Conservation (phyloP, 2,797 vertebrate species). For the Sebastiscus albofasciatus region DNA sequence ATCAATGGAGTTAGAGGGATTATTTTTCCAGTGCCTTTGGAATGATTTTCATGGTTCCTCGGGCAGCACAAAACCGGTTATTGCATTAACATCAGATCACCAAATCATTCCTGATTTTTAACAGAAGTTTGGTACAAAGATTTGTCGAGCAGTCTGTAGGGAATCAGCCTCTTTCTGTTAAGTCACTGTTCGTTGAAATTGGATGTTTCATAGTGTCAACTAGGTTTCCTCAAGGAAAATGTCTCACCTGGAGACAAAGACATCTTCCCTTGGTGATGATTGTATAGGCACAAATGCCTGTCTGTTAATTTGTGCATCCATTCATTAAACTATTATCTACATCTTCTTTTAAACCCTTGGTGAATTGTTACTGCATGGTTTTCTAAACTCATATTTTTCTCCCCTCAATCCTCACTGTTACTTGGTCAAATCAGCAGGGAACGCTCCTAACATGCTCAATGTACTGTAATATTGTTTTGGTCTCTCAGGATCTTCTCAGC, state of each 20-base stretch:
- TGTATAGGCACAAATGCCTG: background rate
- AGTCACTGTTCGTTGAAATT: background rate
- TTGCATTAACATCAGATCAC: constrained; percentile 38
- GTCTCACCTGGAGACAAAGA: background rate
- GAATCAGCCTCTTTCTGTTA: background rate
- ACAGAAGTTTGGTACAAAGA: background rate
- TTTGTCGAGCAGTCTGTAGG: background rate
- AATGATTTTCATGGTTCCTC: constrained; percentile 53
- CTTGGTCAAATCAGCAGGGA: constrained; percentile 46
- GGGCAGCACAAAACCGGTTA: constrained; percentile 25
- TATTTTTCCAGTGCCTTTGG: constrained; percentile 49
- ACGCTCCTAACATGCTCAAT: constrained; percentile 53
- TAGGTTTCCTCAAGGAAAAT: background rate
- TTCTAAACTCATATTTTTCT: constrained; percentile 23
- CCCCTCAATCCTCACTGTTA: constrained; percentile 22
- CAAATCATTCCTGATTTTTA: constrained; percentile 46
- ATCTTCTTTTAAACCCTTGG: constrained; percentile 2
- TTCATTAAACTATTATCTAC: background rate
- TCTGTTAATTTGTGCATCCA: background rate
- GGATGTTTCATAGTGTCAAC: background rate
- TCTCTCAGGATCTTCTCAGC: constrained; percentile 47
- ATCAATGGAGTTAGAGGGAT: constrained; percentile 55
- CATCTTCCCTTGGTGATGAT: background rate
- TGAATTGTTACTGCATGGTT: constrained; percentile 5
- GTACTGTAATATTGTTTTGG: constrained; percentile 51